These are phyloP conservation scores for Cheilosia impressa DNA, from an alignment of 2,888 invertebrate species.

Conservation along the genomic window DNA sequence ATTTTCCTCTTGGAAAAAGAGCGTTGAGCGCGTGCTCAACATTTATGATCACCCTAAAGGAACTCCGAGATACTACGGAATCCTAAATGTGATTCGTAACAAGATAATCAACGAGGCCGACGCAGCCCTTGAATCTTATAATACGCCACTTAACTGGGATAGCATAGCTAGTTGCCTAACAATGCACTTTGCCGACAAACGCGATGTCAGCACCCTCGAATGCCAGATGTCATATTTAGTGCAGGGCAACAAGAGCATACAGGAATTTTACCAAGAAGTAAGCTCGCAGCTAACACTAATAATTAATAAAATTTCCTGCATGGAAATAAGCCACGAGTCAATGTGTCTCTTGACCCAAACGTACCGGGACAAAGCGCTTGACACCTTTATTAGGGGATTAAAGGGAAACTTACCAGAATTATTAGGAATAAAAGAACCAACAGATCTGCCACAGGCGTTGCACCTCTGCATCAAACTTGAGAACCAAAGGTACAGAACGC, in stretches of 20 bases:
- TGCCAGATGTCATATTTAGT: neutral
- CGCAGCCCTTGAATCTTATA: neutral
- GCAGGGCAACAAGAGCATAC: constrained; percentile 61
- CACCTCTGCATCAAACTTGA: neutral
- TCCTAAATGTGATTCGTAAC: neutral
- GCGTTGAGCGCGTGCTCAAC: neutral
- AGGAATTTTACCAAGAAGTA: constrained; percentile 72
- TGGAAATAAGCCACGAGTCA: constrained; percentile 70
- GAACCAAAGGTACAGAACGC: neutral
- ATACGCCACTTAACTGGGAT: neutral
- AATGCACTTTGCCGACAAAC: constrained; percentile 69
- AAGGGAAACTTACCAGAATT: constrained; percentile 66
- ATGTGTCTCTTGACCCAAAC: constrained; percentile 47
- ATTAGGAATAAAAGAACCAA: constrained; percentile 68
- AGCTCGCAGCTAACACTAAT: constrained; percentile 74
- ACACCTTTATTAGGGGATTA: constrained; percentile 73
- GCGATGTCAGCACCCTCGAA: constrained; percentile 71
- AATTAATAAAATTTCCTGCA: constrained; percentile 71
- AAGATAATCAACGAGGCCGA: neutral
- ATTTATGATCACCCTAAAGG: neutral
- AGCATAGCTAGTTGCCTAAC: constrained; percentile 50
- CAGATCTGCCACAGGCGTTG: constrained; percentile 42
- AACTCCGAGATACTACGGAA: neutral
- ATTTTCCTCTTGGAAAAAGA: neutral
- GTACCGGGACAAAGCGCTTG: constrained; percentile 73